phyloP scores from a whole-genome alignment of 2,113 vertebrate species.

The Tricholaema leucomelas region DNA sequence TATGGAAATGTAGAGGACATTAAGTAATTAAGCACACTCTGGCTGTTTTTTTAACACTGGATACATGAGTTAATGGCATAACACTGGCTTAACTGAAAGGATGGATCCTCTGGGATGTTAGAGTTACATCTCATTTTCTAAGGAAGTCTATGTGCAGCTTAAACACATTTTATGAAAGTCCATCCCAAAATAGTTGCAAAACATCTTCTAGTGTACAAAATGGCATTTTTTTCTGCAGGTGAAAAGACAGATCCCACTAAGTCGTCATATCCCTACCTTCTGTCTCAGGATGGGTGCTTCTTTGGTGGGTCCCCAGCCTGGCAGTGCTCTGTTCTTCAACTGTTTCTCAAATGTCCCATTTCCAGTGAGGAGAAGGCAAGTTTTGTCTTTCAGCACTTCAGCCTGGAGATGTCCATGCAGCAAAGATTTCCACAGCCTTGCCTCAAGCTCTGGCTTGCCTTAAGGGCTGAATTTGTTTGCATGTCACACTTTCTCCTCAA shows the following conservation, averaged over 20 bases:
- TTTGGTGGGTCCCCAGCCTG: neutral
- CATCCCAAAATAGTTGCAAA: neutral
- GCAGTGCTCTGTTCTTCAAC: neutral
- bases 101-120: neutral
- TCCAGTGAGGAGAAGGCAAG: too few relatives aligned
- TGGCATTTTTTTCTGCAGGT: too few relatives aligned
- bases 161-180: neutral
- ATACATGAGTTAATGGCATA: neutral
- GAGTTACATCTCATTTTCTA: neutral
- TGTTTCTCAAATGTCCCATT: too few relatives aligned
- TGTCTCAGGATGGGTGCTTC: neutral
- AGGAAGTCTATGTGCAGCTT: neutral
- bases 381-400: neutral
- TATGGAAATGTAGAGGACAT: neutral
- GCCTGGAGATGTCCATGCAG: neutral
- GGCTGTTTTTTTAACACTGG: neutral
- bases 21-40: neutral
- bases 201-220: accelerated
- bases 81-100: neutral
- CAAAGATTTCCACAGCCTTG: neutral
- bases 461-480: neutral
- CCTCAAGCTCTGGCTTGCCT: neutral
- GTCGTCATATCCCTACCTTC: neutral
- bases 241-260: neutral
- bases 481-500: neutral